These are phyloP conservation scores for Taeniopygia guttata DNA, from an alignment of 2,797 vertebrate species.

Conservation along the genomic window DNA sequence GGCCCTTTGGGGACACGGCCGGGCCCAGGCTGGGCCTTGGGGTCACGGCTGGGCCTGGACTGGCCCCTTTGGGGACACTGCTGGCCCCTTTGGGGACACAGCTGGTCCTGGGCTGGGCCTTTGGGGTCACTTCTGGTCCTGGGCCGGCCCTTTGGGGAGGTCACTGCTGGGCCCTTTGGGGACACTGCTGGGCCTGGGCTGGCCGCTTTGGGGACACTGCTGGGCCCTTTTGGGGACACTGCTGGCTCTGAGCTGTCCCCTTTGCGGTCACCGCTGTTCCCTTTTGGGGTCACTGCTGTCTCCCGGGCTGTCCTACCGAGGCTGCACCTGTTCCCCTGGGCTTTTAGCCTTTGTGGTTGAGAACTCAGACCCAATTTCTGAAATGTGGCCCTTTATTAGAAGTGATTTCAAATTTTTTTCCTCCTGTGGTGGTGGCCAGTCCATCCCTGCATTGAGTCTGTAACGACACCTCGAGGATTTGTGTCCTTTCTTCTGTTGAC, in stretches of 20 bases:
- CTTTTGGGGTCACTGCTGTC: background rate
- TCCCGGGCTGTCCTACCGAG: fast-evolving
- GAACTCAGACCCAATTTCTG: background rate
- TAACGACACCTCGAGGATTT: fast-evolving
- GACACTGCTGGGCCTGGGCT: no score
- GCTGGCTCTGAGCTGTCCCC: no score
- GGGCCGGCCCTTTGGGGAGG: no score
- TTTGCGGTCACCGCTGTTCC: background rate
- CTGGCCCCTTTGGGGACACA: no score
- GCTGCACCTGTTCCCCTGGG: fast-evolving
- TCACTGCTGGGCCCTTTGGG: no score
- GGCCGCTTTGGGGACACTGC: no score
- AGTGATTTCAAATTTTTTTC: no score
- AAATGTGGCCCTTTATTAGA: background rate
- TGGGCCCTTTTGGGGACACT: background rate
- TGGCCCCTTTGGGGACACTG: no score
- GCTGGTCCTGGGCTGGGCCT: no score
- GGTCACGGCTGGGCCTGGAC: no score
- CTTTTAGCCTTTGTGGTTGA: background rate
- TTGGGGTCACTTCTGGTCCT: background rate
- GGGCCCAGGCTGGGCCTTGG: no score
- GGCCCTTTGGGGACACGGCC: no score
- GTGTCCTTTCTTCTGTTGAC: background rate
- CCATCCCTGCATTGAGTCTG: background rate
- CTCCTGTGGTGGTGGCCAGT: background rate